Base-by-base conservation (phyloP, 2,888 invertebrate genomes). In the Stenoptilia bipunctidactyla region DNA sequence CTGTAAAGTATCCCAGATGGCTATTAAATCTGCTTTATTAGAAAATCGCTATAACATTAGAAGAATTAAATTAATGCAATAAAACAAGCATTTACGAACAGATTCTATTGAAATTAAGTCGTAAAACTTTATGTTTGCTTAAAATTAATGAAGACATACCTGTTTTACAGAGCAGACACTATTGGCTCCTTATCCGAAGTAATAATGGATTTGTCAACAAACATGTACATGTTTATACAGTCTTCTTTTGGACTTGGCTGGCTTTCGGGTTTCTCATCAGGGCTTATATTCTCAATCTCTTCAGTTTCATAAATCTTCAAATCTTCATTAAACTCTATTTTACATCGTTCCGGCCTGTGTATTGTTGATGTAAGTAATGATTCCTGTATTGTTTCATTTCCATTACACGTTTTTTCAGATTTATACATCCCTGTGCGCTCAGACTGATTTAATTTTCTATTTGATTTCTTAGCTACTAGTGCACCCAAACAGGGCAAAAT, bases 401-500 rank as follows among this genome's bases (percentile, higher is more conserved):
- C 83, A 38, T 83, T 83, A 38, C 83, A 82, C 15, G 83, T 83
- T 48, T 76, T 82, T 44, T 83, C 83, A 37, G 80, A 79, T 27
- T 74, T 66, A 45, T 69, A 80, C 68, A 75, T 76, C 20, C 77
- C 82, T 9, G 80, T 80, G 44, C 79, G 62, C 38, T 82, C 82
- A 13, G 79, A 75, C 43, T 80, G 77, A 48, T 79, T 75, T 40
- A 65, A 66, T 51, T 72, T 76, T 46, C 69, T 66, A 43, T 71
- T 74, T 1, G 67, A 55, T 45, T 71, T 79, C 49, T 75, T 80
- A 14, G 71, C 64, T 4, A 82, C 76, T 41, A 82, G 54, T 1
- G 75, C 76, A 33, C 82, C 83, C 58, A 90, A 86, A 51, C 89
- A 90, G 1, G 90, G 90, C 38, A 90, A 66, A 38, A 92, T 91